Conservation (phyloP, 2,888 invertebrate genomes). For the Euplexia lucipara region DNA sequence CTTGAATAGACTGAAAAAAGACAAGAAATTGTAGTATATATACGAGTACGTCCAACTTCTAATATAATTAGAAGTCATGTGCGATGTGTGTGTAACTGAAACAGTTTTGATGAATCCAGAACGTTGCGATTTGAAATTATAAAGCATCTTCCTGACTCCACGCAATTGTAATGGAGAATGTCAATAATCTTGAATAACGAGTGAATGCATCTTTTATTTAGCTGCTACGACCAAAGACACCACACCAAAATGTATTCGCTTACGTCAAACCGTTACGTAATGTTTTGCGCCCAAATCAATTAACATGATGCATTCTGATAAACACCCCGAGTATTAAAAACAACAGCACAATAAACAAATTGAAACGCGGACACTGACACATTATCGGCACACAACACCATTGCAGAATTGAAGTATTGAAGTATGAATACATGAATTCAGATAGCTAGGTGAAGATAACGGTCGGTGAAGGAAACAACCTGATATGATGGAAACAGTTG, state of each 20-base stretch:
- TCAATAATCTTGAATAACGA: slow-evolving; percentile 6
- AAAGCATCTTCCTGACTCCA: background rate
- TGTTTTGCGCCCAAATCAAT: slow-evolving; percentile 23
- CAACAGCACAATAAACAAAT: slow-evolving; percentile 37
- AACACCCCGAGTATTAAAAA: slow-evolving; percentile 27
- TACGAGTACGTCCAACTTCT: too few relatives aligned
- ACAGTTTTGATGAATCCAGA: slow-evolving; percentile 5
- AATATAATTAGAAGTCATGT: too few relatives aligned
- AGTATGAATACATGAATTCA: slow-evolving; percentile 34
- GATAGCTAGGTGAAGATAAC: slow-evolving; percentile 31
- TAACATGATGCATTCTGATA: slow-evolving; percentile 31
- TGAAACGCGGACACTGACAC: slow-evolving; percentile 35
- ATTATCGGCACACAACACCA: slow-evolving; percentile 24
- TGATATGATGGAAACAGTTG: slow-evolving; percentile 70
- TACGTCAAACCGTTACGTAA: slow-evolving; percentile 48
- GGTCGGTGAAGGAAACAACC: slow-evolving; percentile 64
- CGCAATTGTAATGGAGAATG: background rate
- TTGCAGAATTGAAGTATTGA: slow-evolving; percentile 23
- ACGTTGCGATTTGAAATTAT: background rate
- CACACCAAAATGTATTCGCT: slow-evolving; percentile 21
- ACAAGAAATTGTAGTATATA: slow-evolving; percentile 4
- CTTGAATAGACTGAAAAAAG: background rate
- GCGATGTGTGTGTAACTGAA: too few relatives aligned
- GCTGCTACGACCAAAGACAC: slow-evolving; percentile 5
- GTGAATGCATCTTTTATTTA: slow-evolving; percentile 15